Evolutionary conservation across 2,797 vertebrate genomes (phyloP), one percentile per base, ranked within the genome.

Genomic region (Calcarius lapponicus): DNA sequence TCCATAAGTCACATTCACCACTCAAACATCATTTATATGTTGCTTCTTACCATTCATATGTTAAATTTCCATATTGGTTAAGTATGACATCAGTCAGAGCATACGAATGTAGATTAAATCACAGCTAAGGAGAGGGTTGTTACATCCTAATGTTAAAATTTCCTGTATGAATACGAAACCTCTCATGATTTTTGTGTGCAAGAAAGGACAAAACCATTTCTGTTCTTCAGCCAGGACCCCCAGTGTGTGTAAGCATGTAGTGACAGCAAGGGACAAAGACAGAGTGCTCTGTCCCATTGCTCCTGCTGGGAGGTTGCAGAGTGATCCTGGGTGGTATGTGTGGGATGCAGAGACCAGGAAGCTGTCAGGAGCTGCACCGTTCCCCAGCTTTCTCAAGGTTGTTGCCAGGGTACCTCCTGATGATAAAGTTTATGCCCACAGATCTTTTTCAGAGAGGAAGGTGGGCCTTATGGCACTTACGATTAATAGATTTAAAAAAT

Each of bases 181-280:
- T 51, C 6, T 51, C 18, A 7, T 9, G 4, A 40, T 32, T 76
- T 93, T 73, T 48, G 11, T 22, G 25, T 13, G 19, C n/a, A 69
- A 64, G 34, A 72, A 79, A 34, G 10, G 21, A 17, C n/a, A 76
- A 80, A 93, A 60, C 0, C 3, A 5, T 47, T 50, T 80, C 25
- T 69, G 13, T 58, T 79, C 73, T 67, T 19, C 45, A 73, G 2
- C 6, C 12, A 88, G 26, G 32, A 86, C 4, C 18, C 17, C 5
- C 0, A 0, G 7, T 0, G 1, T 31, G 40, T 2, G 1, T 8
- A 9, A 80, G 25, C 13, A n/a, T 0, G 0, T 11, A 22, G 17
- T 28, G 51, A 15, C 36, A 58, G 34, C 2, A 19, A 47, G 45
- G 24, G 13, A 8, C 1, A 5, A 74, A 70, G n/a, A 34, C 50